Evolutionary conservation across 2,113 vertebrate genomes (phyloP).

Genomic region (Emydura subglobosa): DNA sequence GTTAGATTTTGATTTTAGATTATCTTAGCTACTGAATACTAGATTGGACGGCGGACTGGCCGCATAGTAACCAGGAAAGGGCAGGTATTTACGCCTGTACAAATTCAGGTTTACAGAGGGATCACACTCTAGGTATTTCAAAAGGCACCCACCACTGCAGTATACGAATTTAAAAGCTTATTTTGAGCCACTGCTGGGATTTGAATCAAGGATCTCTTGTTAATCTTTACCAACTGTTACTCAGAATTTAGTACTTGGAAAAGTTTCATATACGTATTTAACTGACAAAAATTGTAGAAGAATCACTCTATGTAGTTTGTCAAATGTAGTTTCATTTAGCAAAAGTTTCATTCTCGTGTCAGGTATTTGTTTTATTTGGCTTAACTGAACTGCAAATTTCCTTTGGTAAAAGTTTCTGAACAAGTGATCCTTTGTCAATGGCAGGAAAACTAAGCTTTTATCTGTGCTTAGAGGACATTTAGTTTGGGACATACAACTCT

Average conservation of each 20-base stretch:
- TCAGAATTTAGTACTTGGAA: not conserved
- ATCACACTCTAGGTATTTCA: not conserved
- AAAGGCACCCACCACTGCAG: not conserved
- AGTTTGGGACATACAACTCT: slow-evolving; percentile 72
- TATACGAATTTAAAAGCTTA: not conserved
- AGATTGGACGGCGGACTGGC: no score
- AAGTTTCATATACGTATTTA: not conserved
- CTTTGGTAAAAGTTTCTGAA: slow-evolving; percentile 72
- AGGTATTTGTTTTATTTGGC: slow-evolving; percentile 68
- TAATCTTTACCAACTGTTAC: not conserved
- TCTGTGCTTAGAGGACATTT: slow-evolving; percentile 65
- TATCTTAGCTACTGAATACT: no score
- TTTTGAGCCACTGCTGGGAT: not conserved
- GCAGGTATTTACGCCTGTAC: no score
- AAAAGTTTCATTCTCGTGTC: slow-evolving; percentile 28
- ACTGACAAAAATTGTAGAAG: not conserved
- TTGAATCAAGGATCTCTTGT: not conserved
- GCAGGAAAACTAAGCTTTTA: slow-evolving; percentile 65
- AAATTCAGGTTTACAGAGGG: not conserved
- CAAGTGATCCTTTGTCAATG: slow-evolving; percentile 76
- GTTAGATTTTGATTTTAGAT: no score
- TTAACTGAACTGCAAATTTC: slow-evolving; percentile 64
- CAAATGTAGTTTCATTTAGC: not conserved
- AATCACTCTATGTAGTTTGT: not conserved
- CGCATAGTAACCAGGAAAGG: no score